Evolutionary conservation across 2,113 vertebrate species (phyloP).

Genomic region (Panthera tigris): DNA sequence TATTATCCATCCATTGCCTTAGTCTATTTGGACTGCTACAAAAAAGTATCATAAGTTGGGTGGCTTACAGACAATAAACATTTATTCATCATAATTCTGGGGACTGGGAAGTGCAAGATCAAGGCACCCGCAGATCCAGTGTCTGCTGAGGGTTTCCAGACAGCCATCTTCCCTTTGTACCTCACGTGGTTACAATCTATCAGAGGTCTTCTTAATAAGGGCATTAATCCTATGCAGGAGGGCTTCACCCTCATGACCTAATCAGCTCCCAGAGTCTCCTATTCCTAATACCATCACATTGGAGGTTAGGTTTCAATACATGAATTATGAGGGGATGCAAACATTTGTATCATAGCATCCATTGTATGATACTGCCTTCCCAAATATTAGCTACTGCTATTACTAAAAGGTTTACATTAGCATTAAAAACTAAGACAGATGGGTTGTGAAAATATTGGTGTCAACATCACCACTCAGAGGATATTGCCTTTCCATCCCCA

Average conservation of each 20-base stretch:
- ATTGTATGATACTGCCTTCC: not conserved
- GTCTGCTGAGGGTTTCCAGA: not conserved
- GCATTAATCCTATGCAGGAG: not conserved
- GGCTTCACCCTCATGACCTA: not conserved
- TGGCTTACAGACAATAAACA: not conserved
- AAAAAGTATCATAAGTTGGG: not conserved
- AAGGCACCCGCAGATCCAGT: not conserved
- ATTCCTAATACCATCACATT: not conserved
- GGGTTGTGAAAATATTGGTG: rapidly evolving
- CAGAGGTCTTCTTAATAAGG: not conserved
- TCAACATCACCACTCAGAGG: not conserved
- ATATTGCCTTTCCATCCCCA: not conserved
- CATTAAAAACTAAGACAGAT: not conserved
- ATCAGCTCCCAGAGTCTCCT: not conserved
- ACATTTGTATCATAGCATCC: not conserved
- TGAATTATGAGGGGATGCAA: not conserved
- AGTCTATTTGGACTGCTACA: not conserved
- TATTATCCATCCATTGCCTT: not conserved
- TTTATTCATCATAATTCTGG: not conserved
- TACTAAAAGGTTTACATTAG: not conserved
- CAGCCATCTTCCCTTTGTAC: not conserved
- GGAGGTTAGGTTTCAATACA: not conserved
- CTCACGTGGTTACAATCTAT: not conserved
- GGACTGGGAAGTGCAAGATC: not conserved
- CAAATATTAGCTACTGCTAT: not conserved